Percentiles rank a stretch among this genome's conserved stretches.
These are phyloP conservation scores for Pterois miles DNA, from an alignment of 2,797 vertebrate species.

Conservation along the genomic window DNA sequence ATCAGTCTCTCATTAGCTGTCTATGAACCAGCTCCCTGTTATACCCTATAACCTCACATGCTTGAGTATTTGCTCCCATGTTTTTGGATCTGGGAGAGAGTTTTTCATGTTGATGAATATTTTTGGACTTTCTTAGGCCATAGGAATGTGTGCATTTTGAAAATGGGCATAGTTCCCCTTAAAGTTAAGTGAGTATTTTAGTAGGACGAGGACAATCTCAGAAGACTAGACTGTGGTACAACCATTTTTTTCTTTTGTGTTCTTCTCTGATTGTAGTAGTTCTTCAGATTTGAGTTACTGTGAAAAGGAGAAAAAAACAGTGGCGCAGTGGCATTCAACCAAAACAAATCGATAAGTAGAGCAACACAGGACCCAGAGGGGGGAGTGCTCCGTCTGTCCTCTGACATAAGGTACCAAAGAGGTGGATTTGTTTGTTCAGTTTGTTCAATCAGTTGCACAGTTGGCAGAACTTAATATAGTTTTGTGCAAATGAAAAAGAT, in stretches of 20 bases:
- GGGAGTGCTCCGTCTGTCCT: not conserved
- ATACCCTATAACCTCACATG: fast-evolving
- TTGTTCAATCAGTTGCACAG: too few relatives aligned
- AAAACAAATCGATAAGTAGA: constrained; percentile 41
- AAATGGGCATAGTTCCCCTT: too few relatives aligned
- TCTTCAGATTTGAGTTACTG: not conserved
- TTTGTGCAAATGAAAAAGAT: not conserved
- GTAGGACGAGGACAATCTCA: not conserved
- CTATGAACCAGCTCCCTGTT: too few relatives aligned
- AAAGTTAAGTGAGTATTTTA: not conserved
- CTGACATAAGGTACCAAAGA: not conserved
- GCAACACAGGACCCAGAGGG: not conserved
- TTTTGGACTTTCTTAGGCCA: too few relatives aligned
- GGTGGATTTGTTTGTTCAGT: constrained; percentile 2
- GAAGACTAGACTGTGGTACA: not conserved
- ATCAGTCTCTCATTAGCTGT: too few relatives aligned
- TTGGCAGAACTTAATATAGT: not conserved
- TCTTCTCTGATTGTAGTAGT: not conserved
- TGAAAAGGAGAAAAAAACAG: not conserved
- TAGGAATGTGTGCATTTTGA: too few relatives aligned
- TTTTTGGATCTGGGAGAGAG: too few relatives aligned
- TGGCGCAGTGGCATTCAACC: not conserved
- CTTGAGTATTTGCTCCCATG: too few relatives aligned
- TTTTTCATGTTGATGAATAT: too few relatives aligned
- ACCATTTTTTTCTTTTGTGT: not conserved